These are phyloP conservation scores for Gobio occitaniae DNA, from an alignment of 2,797 vertebrate genomes.

Conservation along the genomic window DNA sequence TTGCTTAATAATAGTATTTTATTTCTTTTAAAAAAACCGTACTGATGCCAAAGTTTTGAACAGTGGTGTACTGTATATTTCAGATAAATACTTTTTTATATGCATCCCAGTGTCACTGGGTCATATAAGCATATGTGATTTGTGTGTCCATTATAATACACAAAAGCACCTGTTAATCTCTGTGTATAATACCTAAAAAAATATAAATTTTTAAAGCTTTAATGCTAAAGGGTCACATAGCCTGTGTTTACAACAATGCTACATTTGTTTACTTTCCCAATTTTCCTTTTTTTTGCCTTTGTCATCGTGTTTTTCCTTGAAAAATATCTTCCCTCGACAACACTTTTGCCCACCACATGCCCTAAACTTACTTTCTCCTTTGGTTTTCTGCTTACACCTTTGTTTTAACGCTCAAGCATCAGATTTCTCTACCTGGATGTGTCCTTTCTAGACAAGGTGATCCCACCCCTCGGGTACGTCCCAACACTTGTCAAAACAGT, in stretches of 20 bases:
- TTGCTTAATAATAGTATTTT: background rate
- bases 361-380: slow-evolving; percentile 23
- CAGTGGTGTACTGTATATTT: background rate
- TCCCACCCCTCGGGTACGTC: slow-evolving; percentile 69
- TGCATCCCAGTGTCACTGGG: slow-evolving; percentile 36
- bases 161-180: background rate
- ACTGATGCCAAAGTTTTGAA: background rate
- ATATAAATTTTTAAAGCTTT: background rate
- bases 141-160: background rate
- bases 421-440: slow-evolving; percentile 26
- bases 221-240: background rate
- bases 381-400: slow-evolving; percentile 18
- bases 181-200: background rate
- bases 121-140: background rate
- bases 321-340: background rate
- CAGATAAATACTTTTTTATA: background rate
- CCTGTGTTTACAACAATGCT: background rate
- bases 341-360: background rate
- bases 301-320: background rate
- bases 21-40: background rate
- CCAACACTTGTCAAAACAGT: slow-evolving; percentile 70
- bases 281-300: background rate
- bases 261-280: slow-evolving; percentile 7
- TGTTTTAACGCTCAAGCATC: background rate
- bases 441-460: slow-evolving; percentile 70